Conservation (phyloP, 2,113 vertebrate species). For the Lepus europaeus region DNA sequence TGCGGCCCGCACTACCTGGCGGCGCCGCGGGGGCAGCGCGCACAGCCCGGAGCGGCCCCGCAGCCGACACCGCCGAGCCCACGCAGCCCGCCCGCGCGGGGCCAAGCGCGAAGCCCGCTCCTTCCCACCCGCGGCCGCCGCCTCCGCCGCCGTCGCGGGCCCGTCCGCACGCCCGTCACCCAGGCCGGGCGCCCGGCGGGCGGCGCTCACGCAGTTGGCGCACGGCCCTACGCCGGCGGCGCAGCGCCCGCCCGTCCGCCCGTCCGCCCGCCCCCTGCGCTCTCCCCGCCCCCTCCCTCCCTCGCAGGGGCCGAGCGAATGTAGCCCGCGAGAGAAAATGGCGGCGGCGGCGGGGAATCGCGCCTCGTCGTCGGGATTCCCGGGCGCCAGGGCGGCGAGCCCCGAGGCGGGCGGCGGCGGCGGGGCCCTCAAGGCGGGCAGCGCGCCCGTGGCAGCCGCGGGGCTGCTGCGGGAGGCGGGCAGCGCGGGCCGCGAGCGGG, state of each 20-base stretch:
- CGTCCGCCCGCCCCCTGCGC: constrained; percentile 47
- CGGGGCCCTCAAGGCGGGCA: constrained; percentile 66
- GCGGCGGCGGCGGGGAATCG: constrained; percentile 92
- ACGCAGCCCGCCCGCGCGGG: not conserved
- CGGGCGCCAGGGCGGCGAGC: constrained; percentile 76
- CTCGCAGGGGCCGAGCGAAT: constrained; percentile 85
- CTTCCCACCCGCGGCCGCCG: not conserved
- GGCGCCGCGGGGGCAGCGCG: not conserved
- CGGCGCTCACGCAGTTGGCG: constrained; percentile 75
- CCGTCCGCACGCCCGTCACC: not conserved
- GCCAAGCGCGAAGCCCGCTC: not conserved
- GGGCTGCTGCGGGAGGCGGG: constrained; percentile 78
- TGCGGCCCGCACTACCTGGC: constrained; percentile 56
- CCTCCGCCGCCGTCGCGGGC: not conserved
- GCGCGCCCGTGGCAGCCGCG: constrained; percentile 67
- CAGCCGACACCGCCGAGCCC: not conserved
- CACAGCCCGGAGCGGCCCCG: not conserved
- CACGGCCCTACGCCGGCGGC: constrained; percentile 67
- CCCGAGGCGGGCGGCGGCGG: constrained; percentile 74
- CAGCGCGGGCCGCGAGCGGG: constrained; percentile 83
- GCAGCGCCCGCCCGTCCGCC: not conserved
- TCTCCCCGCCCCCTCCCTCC: constrained; percentile 82
- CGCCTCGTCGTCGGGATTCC: constrained; percentile 88
- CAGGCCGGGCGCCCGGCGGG: not conserved
- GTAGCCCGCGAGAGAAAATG: constrained; percentile 93